These are phyloP conservation scores for Archips xylosteana DNA, from an alignment of 2,888 invertebrate species.

Conservation along the genomic window DNA sequence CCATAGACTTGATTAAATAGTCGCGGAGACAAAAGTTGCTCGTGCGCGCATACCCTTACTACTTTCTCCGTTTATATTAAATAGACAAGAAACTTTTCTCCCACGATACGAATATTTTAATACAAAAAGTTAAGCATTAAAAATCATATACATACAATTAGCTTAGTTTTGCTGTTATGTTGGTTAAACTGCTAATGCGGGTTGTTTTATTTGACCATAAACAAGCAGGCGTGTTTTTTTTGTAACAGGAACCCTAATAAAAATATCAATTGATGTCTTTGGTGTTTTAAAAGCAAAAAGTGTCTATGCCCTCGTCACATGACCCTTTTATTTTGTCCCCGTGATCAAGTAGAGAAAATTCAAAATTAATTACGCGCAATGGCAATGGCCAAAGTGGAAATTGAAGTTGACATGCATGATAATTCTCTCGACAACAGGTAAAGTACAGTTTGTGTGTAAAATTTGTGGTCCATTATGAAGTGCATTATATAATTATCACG, in stretches of 20 bases:
- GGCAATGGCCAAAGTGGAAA: slow-evolving; percentile 81
- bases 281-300: slow-evolving; percentile 42
- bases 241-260: not conserved
- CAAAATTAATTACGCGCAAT: slow-evolving; percentile 86
- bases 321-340: slow-evolving; percentile 90
- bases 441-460: slow-evolving; percentile 51
- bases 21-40: too few relatives aligned
- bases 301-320: slow-evolving; percentile 86
- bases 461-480: slow-evolving; percentile 44
- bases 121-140: too few relatives aligned
- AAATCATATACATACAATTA: too few relatives aligned
- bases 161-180: not conserved
- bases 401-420: slow-evolving; percentile 87
- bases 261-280: slow-evolving; percentile 23
- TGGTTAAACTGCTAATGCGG: not conserved
- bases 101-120: too few relatives aligned
- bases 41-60: too few relatives aligned
- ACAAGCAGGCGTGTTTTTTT: not conserved
- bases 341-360: slow-evolving; percentile 89
- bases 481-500: slow-evolving; percentile 72
- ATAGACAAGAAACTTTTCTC: too few relatives aligned
- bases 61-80: too few relatives aligned
- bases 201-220: not conserved
- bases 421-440: slow-evolving; percentile 88
- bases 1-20: too few relatives aligned